Evolutionary conservation across 2,888 invertebrate genomes (phyloP), one percentile per base, ranked within the genome.

Genomic region (Mythimna impura): DNA sequence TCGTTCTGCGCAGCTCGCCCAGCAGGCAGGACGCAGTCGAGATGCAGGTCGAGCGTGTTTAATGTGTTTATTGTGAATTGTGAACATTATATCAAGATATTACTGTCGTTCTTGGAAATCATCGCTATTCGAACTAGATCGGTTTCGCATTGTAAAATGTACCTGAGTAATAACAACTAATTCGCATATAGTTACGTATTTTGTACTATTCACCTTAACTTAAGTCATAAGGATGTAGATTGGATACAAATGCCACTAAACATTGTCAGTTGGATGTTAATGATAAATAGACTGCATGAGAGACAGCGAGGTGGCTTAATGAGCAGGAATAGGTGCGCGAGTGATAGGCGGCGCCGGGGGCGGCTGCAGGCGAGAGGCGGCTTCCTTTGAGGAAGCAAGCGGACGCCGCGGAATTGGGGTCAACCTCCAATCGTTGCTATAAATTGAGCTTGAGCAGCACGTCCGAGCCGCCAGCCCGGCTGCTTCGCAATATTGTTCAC

Each of bases 331-430:
- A 58, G 47, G 22, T 60, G 58, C n/a, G 50, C 54, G 22, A 58
- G 30, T 52, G 36, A 52, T 47, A 71, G 63, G 66, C 62, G 66
- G 71, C 64, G 60, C 30, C 52, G 67, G 71, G 66, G 30, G 50
- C 57, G 55, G 65, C 63, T 30, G 82, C 65, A 57, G 54, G 60
- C 71, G 64, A 65, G 71, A 47, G 66, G 70, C 78, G 73, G 71
- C 72, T 72, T 74, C 82, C 85, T 83, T 57, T 67, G 76, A 78
- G 86, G 81, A 81, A 81, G 81, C 66, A 75, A 67, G 73, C 72
- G 71, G 58, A 43, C 66, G 73, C 54, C 66, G 73, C 61, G 47
- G 76, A 68, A 81, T 85, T 61, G 75, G 73, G 84, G 84, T 85
- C 86, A 86, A 64, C 70, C 73, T 64, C 67, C 64, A 71, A 86